Base-by-base conservation (phyloP, 2,797 vertebrate species). In the Epinephelus awoara region DNA sequence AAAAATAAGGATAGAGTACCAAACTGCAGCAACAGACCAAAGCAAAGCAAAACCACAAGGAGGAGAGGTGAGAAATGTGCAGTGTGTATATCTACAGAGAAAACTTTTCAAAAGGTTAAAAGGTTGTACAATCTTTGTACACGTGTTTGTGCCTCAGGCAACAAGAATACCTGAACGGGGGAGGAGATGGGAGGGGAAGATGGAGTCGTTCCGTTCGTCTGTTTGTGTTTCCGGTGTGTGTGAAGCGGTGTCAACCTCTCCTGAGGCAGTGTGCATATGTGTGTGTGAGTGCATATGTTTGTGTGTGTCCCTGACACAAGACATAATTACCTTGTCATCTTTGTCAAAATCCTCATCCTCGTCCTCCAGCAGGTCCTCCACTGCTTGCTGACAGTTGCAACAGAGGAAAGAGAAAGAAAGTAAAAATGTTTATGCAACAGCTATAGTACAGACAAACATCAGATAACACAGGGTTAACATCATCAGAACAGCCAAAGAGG, bases 281-380 rank as follows among this genome's bases (percentile, higher is more conserved):
- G 10, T 56, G 54, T n/a, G 55, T 44, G 23, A 29, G 52, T n/a
- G 51, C 15, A 25, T 9, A n/a, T 11, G 25, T 71, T 15, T 74
- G 49, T 57, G 69, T 21, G 67, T 52, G 64, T 88, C 94, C 94
- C 88, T 94, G 95, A 94, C 93, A 95, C 91, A 88, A 94, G 89
- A 88, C 94, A 97, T 97, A 97, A 98, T 98, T 98, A 99, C 98
- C 98, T 98, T 99, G 97, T 99, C 98, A 96, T 98, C 98, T 97
- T 96, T 99, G 95, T 99, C 98, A 95, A 97, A 97, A 88, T 99
- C 98, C 94, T 99, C 98, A 79, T 99, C 98, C 92, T 99, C 98
- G 71, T 98, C 98, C 95, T 97, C 96, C 92, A 99, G 92, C 93
- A 99, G 96, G 96, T 98, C 98, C 96, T 99, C 98, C 96, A 99